A percentile compares a stretch with the other conserved stretches of the same genome.
These are phyloP conservation scores for Tenodera sinensis DNA, from an alignment of 2,888 invertebrate species.

Conservation along the genomic window DNA sequence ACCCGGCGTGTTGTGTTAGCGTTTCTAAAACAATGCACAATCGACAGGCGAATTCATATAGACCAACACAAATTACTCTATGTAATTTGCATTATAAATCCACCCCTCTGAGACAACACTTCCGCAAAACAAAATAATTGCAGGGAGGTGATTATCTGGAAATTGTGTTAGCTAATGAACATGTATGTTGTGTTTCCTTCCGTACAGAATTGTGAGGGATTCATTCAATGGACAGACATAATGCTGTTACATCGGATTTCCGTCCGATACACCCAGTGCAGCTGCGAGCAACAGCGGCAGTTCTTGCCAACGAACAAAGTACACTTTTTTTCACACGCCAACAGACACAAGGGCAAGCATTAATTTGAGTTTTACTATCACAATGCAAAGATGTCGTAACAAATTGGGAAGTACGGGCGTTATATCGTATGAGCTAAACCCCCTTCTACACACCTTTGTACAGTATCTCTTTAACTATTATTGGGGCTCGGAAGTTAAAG, in stretches of 20 bases:
- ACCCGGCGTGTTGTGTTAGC: too few relatives aligned
- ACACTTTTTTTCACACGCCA: too few relatives aligned
- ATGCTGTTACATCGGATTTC: constrained; percentile 1
- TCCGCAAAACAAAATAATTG: background rate
- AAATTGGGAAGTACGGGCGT: too few relatives aligned
- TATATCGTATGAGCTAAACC: too few relatives aligned
- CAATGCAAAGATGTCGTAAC: too few relatives aligned
- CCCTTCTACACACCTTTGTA: too few relatives aligned
- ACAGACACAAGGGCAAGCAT: too few relatives aligned
- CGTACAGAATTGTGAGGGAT: background rate
- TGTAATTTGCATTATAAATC: background rate
- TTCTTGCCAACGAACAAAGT: background rate
- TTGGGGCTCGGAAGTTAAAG: too few relatives aligned
- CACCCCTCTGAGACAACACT: background rate
- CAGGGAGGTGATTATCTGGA: background rate
- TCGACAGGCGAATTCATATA: background rate
- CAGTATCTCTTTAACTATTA: too few relatives aligned
- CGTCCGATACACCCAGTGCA: background rate
- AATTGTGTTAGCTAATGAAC: background rate
- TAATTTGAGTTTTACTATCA: too few relatives aligned
- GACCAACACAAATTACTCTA: background rate
- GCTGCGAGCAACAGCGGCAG: background rate
- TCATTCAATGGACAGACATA: background rate
- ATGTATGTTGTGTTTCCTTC: background rate
- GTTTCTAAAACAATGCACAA: background rate